Conservation (phyloP, 2,113 vertebrate genomes). For the Coracopsis vasa region DNA sequence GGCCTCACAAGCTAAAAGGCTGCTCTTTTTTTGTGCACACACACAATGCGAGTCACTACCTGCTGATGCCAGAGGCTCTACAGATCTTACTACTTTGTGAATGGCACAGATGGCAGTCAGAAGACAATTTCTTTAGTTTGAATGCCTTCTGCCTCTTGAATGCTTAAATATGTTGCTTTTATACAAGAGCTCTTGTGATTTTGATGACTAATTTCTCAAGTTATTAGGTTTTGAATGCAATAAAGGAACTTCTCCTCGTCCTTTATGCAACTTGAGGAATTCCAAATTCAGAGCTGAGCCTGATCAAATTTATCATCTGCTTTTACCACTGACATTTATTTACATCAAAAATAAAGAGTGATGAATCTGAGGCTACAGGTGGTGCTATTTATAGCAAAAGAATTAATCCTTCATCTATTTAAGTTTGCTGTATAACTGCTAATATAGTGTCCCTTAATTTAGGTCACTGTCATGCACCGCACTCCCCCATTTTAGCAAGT, state of each 20-base stretch:
- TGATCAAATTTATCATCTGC: not conserved
- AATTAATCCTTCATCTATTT: slow-evolving; percentile 34
- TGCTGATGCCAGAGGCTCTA: not conserved
- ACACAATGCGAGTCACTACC: not conserved
- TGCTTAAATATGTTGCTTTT: not conserved
- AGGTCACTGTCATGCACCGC: slow-evolving; percentile 6
- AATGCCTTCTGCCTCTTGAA: not conserved
- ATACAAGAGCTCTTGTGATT: not conserved
- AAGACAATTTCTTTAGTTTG: not conserved
- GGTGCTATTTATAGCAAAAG: slow-evolving; percentile 27
- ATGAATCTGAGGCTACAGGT: slow-evolving; percentile 32
- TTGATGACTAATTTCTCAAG: not conserved
- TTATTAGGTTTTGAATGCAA: not conserved
- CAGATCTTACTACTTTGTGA: not conserved
- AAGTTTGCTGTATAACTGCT: not conserved
- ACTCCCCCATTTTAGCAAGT: not conserved
- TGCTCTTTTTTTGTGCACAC: not conserved
- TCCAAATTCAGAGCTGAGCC: not conserved
- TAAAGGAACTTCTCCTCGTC: not conserved
- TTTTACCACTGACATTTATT: slow-evolving; percentile 4
- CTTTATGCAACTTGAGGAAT: not conserved
- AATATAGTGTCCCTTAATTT: slow-evolving; percentile 30
- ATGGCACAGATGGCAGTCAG: not conserved
- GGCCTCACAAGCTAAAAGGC: not conserved
- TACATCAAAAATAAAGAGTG: slow-evolving; percentile 37